A percentile compares a stretch with the other conserved stretches of the same genome.
Conservation (phyloP, 2,113 vertebrate genomes). For the Nerophis ophidion region DNA sequence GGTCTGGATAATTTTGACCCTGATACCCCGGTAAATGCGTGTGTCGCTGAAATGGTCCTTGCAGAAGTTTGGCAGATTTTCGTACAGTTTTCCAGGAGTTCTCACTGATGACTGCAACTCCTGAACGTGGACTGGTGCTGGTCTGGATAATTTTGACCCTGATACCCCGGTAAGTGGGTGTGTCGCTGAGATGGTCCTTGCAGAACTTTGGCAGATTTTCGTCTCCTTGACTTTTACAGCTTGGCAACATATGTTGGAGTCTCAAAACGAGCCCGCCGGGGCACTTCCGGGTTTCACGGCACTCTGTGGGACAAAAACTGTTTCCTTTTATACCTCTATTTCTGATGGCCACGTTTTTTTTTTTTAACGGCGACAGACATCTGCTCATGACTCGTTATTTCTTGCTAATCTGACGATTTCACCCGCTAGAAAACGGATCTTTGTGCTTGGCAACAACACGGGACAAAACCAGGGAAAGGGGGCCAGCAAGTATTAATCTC, state of each 20-base stretch:
- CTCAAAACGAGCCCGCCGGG: background rate
- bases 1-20: too few species aligned
- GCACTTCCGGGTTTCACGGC: background rate
- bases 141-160: too few species aligned
- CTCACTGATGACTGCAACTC: background rate
- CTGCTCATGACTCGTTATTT: background rate
- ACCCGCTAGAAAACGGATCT: background rate
- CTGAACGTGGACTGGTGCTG: too few species aligned
- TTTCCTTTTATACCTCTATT: background rate
- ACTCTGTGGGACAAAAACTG: background rate
- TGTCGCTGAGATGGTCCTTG: background rate
- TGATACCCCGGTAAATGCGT: too few species aligned
- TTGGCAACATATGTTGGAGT: background rate
- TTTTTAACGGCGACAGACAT: background rate
- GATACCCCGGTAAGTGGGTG: too few species aligned
- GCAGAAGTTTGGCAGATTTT: background rate
- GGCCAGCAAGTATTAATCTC: too few species aligned
- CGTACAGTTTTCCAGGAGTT: background rate
- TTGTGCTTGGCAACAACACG: background rate
- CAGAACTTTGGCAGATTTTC: background rate
- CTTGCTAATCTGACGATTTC: background rate
- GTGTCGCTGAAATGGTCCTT: background rate
- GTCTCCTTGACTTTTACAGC: background rate
- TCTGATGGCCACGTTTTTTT: background rate
- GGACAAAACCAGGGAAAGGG: too few species aligned